Base-by-base conservation (phyloP, 2,113 vertebrate genomes). In the Phoenicopterus ruber region DNA sequence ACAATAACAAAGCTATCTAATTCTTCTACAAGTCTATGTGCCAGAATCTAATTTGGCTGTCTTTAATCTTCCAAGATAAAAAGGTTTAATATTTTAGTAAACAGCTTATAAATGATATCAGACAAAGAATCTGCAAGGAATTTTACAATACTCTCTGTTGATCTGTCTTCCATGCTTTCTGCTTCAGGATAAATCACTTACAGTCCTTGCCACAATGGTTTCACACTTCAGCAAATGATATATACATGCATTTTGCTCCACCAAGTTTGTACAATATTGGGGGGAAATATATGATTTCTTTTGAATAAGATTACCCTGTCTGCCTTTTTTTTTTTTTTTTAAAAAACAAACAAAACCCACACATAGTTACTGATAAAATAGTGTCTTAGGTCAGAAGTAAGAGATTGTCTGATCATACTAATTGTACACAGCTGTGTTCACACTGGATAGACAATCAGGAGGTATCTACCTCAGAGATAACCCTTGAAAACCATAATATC, bases 41-140 rank as follows among this genome's bases (percentile, higher is more conserved):
- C 29, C 36, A 83, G 76, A 96, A 95, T 93, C 34, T 83, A 94
- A 95, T 96, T 83, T 95, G 67, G 28, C 49, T 95, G 44, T 19
- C 88, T 94, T 97, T 96, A 96, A 93, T 97, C 59, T 96, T 94
- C 22, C 21, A 71, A 94, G 72, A 96, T 93, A 91, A 49, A 96
- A 93, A 94, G 54, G 69, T 93, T 96, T 94, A 96, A 91, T 81
- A 82, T 93, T 42, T 96, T 69, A 82, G 52, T 83, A 90, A 94
- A 86, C 63, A 96, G 38, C 50, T 88, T 82, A 93, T 83, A 93
- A 94, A 97, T 96, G 10, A 83, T 93, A 94, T 90, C 90, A 80
- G 52, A 85, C 44, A 97, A 96, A 91, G 57, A 93, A 95, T 47
- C 72, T 58, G 69, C n/a, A 72, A 73, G 16, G 49, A 71, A 86